phyloP scores from a whole-genome alignment of 1,140 invertebrate species.

The Brevipalpus yothersi region DNA sequence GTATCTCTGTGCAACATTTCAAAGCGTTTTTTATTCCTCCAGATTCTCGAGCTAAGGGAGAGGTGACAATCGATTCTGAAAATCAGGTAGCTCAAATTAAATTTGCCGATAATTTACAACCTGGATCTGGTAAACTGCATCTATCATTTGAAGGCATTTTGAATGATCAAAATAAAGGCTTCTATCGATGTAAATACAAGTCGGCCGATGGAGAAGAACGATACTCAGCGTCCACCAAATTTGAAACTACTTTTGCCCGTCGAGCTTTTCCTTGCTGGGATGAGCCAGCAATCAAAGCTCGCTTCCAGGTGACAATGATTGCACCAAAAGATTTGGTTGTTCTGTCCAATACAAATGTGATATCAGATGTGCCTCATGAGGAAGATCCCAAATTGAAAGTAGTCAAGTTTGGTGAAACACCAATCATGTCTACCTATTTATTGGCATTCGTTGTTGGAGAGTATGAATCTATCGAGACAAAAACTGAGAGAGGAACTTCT shows the following conservation, averaged over 20 bases:
- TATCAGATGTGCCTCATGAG: slow-evolving; percentile 13
- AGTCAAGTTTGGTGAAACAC: slow-evolving; percentile 55
- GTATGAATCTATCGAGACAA: slow-evolving; percentile 71
- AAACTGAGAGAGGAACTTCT: slow-evolving; percentile 40
- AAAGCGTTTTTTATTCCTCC: background rate
- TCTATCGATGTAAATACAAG: slow-evolving; percentile 69
- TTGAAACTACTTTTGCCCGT: slow-evolving; percentile 51
- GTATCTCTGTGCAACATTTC: background rate
- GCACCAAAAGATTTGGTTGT: slow-evolving; percentile 42
- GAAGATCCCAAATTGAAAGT: slow-evolving; percentile 25
- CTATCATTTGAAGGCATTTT: slow-evolving; percentile 55
- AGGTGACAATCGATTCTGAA: background rate
- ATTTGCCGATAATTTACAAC: slow-evolving; percentile 32
- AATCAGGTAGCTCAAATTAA: slow-evolving; percentile 37
- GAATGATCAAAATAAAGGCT: slow-evolving; percentile 82
- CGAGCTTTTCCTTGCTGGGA: slow-evolving; percentile 93
- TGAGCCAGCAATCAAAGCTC: slow-evolving; percentile 80
- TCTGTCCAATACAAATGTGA: slow-evolving; percentile 64
- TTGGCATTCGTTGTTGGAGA: slow-evolving; percentile 77
- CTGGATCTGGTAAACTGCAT: slow-evolving; percentile 35
- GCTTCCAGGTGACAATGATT: slow-evolving; percentile 65
- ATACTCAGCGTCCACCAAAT: slow-evolving; percentile 72
- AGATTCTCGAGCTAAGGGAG: background rate
- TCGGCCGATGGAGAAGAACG: slow-evolving; percentile 37
- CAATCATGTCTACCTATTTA: slow-evolving; percentile 88